Evolutionary conservation across 1,140 invertebrate species (phyloP).

Genomic region (Drosophila auraria): DNA sequence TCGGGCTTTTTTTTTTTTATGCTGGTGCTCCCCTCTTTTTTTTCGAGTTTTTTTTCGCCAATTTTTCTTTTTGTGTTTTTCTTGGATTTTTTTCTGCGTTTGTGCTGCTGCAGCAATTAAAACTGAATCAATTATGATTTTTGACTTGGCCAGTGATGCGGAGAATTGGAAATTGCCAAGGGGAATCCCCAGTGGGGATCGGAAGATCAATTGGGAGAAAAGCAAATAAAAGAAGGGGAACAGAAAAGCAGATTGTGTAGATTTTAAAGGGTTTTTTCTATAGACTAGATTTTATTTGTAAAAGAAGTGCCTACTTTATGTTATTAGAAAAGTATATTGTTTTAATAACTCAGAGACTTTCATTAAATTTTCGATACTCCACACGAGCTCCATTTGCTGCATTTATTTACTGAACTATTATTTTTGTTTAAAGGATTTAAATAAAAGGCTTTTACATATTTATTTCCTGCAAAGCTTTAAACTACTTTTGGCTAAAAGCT

Average conservation of each 20-base stretch:
- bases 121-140: conserved; percentile 81
- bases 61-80: conserved; percentile 18
- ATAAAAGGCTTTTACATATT: not conserved
- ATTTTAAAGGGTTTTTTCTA: too few species aligned
- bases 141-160: conserved; percentile 63
- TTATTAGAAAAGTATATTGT: too few species aligned
- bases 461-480: not conserved
- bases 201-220: not conserved
- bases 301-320: too few species aligned
- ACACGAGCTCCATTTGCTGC: too few species aligned
- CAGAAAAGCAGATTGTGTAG: too few species aligned
- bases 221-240: too few species aligned
- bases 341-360: too few species aligned
- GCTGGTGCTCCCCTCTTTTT: not conserved
- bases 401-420: too few species aligned
- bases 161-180: conserved; percentile 54
- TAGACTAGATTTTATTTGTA: too few species aligned
- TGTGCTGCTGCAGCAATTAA: conserved; percentile 68
- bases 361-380: too few species aligned
- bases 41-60: conserved; percentile 12
- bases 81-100: conserved; percentile 14
- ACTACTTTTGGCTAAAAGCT: not conserved
- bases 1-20: conserved; percentile 31
- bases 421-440: too few species aligned
- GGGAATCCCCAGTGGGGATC: conserved; percentile 21